phyloP scores from a whole-genome alignment of 2,113 vertebrate genomes.

The Nothocercus nigrocapillus region DNA sequence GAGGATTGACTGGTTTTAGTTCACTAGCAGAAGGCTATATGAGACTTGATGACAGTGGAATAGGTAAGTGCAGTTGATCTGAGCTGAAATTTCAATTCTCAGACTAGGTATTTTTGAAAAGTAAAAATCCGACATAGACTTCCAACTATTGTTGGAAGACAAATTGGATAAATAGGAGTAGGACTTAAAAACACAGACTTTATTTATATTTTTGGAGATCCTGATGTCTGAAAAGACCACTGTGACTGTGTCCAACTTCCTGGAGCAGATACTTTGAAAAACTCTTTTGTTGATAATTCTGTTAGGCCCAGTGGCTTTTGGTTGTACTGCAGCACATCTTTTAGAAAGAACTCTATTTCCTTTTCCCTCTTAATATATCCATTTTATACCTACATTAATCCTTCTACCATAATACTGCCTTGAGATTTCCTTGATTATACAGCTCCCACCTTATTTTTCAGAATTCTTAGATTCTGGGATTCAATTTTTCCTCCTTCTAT shows the following conservation, averaged over 20 bases:
- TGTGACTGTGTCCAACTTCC: neutral
- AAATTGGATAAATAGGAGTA: neutral
- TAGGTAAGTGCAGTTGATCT: constrained; percentile 74
- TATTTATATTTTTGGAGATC: neutral
- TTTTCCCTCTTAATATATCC: neutral
- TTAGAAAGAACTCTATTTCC: neutral
- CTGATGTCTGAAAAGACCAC: neutral
- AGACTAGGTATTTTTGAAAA: neutral
- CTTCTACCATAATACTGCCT: neutral
- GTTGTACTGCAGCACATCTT: neutral
- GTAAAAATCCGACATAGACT: neutral
- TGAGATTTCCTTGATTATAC: neutral
- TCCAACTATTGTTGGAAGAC: too few species aligned
- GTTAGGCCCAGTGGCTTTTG: neutral
- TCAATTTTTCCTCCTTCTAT: neutral
- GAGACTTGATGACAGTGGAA: constrained; percentile 80
- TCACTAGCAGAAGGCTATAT: constrained; percentile 89
- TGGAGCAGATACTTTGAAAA: neutral
- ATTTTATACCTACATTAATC: neutral
- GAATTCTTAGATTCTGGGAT: neutral
- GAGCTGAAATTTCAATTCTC: neutral
- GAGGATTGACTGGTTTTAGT: constrained; percentile 90
- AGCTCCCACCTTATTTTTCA: neutral
- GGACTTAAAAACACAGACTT: neutral
- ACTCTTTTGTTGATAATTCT: neutral